Conservation (phyloP, 2,888 invertebrate genomes). For the Stenurella melanura region DNA sequence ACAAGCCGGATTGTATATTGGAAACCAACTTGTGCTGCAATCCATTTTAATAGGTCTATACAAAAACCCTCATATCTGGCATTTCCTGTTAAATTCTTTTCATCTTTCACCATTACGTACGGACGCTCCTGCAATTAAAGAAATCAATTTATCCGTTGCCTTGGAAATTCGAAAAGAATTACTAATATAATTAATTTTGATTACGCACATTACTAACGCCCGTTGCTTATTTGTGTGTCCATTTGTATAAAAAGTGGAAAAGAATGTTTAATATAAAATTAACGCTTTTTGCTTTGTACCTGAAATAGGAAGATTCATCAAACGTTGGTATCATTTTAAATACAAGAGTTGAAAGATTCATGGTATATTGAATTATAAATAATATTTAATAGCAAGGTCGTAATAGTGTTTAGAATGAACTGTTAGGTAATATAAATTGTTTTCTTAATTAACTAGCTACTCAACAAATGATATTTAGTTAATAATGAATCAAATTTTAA, state of each 20-base stretch:
- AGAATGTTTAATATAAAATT: constrained; percentile 10
- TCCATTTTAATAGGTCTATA: constrained; percentile 89
- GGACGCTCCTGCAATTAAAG: constrained; percentile 84
- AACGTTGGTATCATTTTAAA: neutral
- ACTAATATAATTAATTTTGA: constrained; percentile 25
- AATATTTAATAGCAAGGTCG: no score
- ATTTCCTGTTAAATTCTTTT: constrained; percentile 90
- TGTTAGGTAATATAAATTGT: no score
- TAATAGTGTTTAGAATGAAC: no score
- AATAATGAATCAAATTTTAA: no score
- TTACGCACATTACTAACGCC: constrained; percentile 10
- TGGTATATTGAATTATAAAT: no score
- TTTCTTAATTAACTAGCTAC: no score
- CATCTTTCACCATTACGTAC: constrained; percentile 92
- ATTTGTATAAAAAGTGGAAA: constrained; percentile 10
- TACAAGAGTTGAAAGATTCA: no score
- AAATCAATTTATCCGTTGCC: constrained; percentile 39
- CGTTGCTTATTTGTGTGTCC: neutral
- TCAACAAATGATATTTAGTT: no score
- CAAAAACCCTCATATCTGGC: constrained; percentile 93
- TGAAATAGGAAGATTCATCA: neutral
- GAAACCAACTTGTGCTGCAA: constrained; percentile 90
- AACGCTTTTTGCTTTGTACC: neutral
- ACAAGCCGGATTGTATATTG: constrained; percentile 89
- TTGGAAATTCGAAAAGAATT: constrained; percentile 12